These are phyloP conservation scores for Peromyscus aztecus DNA, from an alignment of 2,797 vertebrate species.

Conservation along the genomic window DNA sequence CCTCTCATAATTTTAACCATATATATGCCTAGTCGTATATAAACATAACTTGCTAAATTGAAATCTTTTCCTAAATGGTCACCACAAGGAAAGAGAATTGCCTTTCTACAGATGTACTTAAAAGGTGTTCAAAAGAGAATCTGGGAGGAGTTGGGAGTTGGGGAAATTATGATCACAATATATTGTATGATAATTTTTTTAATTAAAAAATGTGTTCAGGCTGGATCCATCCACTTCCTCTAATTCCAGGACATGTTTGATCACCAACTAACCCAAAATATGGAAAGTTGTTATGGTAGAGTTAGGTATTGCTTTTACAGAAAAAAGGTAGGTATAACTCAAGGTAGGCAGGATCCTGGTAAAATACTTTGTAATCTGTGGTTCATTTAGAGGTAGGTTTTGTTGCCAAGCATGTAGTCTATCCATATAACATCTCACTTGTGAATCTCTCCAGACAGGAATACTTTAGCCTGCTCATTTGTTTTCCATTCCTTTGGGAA, in stretches of 20 bases:
- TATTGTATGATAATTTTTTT: not conserved
- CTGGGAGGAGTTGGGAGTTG: not conserved
- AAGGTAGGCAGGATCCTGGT: not conserved
- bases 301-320: not conserved
- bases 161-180: not conserved
- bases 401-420: not conserved
- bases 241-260: not conserved
- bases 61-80: not conserved
- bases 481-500: not conserved
- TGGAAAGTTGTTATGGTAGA: not conserved
- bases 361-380: not conserved
- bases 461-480: not conserved
- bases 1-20: not conserved
- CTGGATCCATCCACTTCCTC: not conserved
- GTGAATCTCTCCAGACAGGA: too few species aligned
- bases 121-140: not conserved
- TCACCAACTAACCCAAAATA: not conserved
- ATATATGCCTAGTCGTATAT: not conserved
- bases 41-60: not conserved
- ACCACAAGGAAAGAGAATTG: not conserved
- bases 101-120: not conserved
- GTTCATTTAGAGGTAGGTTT: not conserved
- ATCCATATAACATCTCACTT: not conserved
- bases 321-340: not conserved
- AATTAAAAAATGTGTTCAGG: not conserved